These are phyloP conservation scores for Heliornis fulica DNA, from an alignment of 2,113 vertebrate species.

Conservation along the genomic window DNA sequence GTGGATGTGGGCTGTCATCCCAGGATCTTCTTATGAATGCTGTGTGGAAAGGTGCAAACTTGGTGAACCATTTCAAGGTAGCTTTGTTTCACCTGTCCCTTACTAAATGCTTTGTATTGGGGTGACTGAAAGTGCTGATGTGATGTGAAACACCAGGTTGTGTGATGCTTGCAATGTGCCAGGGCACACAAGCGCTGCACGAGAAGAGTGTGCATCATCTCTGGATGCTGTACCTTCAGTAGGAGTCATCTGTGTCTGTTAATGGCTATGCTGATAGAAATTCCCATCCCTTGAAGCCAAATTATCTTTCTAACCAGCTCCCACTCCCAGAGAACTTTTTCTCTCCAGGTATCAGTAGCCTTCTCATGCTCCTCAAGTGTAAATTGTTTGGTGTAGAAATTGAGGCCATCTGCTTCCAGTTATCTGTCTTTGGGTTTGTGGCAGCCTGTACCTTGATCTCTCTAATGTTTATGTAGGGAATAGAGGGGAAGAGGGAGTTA, in stretches of 20 bases:
- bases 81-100: neutral
- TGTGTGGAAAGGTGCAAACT: neutral
- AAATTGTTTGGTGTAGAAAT: conserved; percentile 18
- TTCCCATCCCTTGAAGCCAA: neutral
- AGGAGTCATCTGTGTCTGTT: neutral
- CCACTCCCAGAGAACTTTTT: neutral
- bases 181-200: neutral
- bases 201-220: neutral
- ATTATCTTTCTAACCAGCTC: neutral
- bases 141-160: neutral
- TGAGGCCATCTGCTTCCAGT: neutral
- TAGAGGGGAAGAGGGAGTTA: neutral
- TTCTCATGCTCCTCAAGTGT: neutral
- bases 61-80: neutral
- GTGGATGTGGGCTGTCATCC: neutral
- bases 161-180: neutral
- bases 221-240: neutral
- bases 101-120: neutral
- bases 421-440: neutral
- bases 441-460: neutral
- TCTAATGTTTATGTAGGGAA: neutral
- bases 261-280: neutral
- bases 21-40: neutral
- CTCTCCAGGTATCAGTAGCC: neutral
- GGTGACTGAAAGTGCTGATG: neutral